Percentiles rank a stretch among this genome's conserved stretches.
Conservation (phyloP, 2,113 vertebrate genomes). For the Marmota flaviventris region DNA sequence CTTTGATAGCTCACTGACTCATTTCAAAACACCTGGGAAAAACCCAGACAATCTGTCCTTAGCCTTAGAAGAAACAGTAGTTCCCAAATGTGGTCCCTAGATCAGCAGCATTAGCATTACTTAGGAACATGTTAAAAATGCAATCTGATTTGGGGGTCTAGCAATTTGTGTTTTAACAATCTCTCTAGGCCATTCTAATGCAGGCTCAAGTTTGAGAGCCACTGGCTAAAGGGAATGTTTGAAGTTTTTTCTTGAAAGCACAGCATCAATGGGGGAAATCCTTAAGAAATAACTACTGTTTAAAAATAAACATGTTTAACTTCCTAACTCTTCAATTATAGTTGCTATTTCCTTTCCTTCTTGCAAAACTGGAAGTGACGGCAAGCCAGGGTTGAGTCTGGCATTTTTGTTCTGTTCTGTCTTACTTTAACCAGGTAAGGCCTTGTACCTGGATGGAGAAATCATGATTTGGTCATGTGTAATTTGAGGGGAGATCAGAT, state of each 20-base stretch:
- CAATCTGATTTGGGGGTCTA: neutral
- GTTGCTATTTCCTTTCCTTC: neutral
- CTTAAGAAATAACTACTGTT: neutral
- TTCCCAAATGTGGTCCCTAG: neutral
- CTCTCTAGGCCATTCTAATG: neutral
- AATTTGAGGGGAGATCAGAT: neutral
- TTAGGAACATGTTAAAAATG: neutral
- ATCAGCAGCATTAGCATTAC: neutral
- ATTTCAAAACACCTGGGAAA: neutral
- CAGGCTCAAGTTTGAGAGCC: neutral
- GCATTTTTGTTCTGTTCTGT: neutral
- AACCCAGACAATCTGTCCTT: neutral
- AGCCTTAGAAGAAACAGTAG: neutral
- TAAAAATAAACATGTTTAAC: neutral
- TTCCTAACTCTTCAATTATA: neutral
- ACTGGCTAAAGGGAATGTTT: neutral
- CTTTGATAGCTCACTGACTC: neutral
- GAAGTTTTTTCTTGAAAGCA: neutral
- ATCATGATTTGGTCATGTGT: neutral
- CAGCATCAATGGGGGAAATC: neutral
- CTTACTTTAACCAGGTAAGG: neutral
- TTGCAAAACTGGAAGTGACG: neutral
- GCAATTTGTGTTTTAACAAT: neutral
- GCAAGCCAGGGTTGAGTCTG: neutral
- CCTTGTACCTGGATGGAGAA: neutral